Conservation (phyloP, 2,113 vertebrate genomes). For the Candoia aspera region DNA sequence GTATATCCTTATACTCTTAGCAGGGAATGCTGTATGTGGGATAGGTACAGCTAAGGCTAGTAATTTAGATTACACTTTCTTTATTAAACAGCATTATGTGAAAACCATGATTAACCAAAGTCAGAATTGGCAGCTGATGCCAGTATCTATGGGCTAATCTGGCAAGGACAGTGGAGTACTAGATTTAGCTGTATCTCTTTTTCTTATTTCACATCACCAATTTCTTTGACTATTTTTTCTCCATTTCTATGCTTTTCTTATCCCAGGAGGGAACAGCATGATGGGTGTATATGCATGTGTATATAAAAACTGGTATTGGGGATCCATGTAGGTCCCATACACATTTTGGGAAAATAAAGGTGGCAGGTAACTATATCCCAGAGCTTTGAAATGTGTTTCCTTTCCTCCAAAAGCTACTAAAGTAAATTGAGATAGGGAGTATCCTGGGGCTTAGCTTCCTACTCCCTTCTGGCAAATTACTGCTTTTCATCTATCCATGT, state of each 20-base stretch:
- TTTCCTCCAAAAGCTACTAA: background rate
- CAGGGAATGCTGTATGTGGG: background rate
- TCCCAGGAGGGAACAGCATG: background rate
- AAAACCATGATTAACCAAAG: too few species aligned
- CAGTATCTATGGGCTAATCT: background rate
- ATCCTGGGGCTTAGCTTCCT: background rate
- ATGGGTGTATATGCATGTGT: background rate
- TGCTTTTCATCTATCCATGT: background rate
- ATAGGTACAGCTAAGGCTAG: background rate
- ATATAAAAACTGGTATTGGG: background rate
- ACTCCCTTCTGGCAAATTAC: background rate
- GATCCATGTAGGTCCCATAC: background rate
- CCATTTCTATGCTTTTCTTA: background rate
- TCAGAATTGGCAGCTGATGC: background rate
- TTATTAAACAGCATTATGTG: background rate
- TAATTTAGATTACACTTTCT: background rate
- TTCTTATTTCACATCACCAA: background rate
- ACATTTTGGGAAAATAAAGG: background rate
- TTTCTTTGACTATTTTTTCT: background rate
- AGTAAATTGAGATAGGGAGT: background rate
- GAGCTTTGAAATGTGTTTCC: background rate
- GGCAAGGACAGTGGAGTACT: background rate
- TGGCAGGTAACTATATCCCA: background rate
- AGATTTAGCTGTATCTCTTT: background rate
- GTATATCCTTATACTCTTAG: background rate